Base-by-base conservation (phyloP, 2,113 vertebrate species). In the Megalops atlanticus region DNA sequence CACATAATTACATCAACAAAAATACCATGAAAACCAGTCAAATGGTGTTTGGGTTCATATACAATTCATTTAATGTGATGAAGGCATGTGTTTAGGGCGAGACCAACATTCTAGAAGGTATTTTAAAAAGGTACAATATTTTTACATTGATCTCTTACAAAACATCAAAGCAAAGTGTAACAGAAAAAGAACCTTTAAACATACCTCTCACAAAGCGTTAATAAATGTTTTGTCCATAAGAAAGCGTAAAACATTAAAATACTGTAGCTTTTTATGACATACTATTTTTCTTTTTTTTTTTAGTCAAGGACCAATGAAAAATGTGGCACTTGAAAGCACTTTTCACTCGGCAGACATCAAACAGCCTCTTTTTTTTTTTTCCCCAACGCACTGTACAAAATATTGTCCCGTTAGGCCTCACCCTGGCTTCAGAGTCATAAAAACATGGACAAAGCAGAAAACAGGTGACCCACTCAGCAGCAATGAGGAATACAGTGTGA, bases 161-260 rank as follows among this genome's bases (percentile, higher is more conserved):
- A 80, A 64, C 75, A 85, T 86, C 84, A 75, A 81, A 87, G 80
- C 72, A 84, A 82, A 86, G 76, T 80, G 80, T 39, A 5, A 8
- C 77, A 81, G 73, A 45, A 54, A 77, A 36, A 83, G 79, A 79
- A 72, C 36, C 74, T 27, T 83, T 68, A 81, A 83, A 80, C 52
- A 64, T 70, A 52, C 2, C 27, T 74, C 40, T 76, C 74, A 81
- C 74, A 77, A 49, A 71, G 80, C 84, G n/a, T 72, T 49, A 79
- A 76, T 81, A 64, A 81, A 77, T 79, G 77, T 52, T 41, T 83
- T 74, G 38, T 40, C 77, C 31, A 68, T 82, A 85, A 68, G 31
- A 88, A 88, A 90, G 84, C 83, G 85, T 85, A 81, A 74, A 81
- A 82, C 82, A 83, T 2, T 45, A 54, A 88, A 85, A 83, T 82